Evolutionary conservation across 2,888 invertebrate genomes (phyloP).

Genomic region (Zygaena filipendulae): DNA sequence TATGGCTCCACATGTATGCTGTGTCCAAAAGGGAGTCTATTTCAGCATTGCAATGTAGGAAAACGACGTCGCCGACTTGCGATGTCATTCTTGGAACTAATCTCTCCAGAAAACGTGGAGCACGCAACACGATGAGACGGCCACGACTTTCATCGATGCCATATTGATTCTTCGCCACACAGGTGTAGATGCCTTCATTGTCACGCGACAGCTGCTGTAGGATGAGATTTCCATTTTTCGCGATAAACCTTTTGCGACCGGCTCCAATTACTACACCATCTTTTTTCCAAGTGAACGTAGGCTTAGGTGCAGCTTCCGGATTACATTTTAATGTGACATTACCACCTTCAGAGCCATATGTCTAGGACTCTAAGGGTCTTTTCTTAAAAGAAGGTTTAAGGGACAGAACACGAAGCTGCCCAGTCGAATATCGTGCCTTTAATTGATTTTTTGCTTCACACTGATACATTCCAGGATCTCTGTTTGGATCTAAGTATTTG

Average conservation of each 20-base stretch:
- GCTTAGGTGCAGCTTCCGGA: conserved; percentile 94
- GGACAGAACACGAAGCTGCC: conserved; percentile 88
- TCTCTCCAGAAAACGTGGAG: conserved; percentile 78
- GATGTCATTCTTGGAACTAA: conserved; percentile 75
- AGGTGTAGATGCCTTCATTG: conserved; percentile 89
- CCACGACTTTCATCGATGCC: conserved; percentile 91
- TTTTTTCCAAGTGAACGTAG: conserved; percentile 90
- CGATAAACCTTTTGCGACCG: conserved; percentile 83
- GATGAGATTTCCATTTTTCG: conserved; percentile 87
- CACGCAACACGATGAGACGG: conserved; percentile 82
- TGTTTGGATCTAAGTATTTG: conserved; percentile 75
- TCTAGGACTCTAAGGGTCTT: conserved; percentile 87
- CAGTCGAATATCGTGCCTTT: conserved; percentile 87
- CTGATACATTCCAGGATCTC: conserved; percentile 95
- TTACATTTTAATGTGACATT: conserved; percentile 92
- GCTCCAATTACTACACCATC: conserved; percentile 82
- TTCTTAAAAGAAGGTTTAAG: conserved; percentile 92
- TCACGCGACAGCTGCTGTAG: conserved; percentile 87
- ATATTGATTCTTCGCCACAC: conserved; percentile 84
- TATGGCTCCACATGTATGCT: conserved; percentile 93
- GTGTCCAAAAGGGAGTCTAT: conserved; percentile 89
- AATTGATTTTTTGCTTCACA: conserved; percentile 91
- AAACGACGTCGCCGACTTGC: conserved; percentile 76
- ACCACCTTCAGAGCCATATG: conserved; percentile 90
- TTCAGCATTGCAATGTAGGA: conserved; percentile 85